phyloP scores from a whole-genome alignment of 2,113 vertebrate species.

The Scalopus aquaticus region DNA sequence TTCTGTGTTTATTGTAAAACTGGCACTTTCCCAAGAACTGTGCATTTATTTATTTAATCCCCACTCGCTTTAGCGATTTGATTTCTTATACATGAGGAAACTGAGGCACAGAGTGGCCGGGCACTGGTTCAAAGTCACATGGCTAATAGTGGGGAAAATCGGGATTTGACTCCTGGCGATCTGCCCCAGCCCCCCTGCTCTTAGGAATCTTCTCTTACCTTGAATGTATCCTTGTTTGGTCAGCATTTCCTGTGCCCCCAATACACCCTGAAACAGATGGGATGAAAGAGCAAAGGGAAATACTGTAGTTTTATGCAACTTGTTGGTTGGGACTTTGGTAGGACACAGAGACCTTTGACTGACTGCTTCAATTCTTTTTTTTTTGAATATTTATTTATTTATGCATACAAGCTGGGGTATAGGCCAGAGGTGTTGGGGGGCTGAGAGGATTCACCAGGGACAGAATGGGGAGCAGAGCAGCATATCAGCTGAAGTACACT shows the following conservation, averaged over 20 bases:
- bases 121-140: not conserved
- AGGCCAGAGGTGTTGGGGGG: too few species aligned
- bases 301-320: not conserved
- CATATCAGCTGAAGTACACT: too few species aligned
- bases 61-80: not conserved
- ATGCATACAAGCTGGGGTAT: too few species aligned
- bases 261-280: not conserved
- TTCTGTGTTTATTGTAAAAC: not conserved
- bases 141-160: not conserved
- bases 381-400: too few species aligned
- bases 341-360: not conserved
- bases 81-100: not conserved
- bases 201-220: too few species aligned
- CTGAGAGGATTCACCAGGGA: too few species aligned
- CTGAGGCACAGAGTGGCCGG: not conserved
- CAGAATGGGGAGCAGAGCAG: too few species aligned
- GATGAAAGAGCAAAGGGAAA: not conserved
- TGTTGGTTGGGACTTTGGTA: not conserved
- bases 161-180: not conserved
- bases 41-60: not conserved
- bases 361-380: accelerated
- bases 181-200: accelerated
- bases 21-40: not conserved
- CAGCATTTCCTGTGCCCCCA: not conserved
- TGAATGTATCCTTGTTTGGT: not conserved